Evolutionary conservation across 2,113 vertebrate species (phyloP).

Genomic region (Pachyramphus minor): DNA sequence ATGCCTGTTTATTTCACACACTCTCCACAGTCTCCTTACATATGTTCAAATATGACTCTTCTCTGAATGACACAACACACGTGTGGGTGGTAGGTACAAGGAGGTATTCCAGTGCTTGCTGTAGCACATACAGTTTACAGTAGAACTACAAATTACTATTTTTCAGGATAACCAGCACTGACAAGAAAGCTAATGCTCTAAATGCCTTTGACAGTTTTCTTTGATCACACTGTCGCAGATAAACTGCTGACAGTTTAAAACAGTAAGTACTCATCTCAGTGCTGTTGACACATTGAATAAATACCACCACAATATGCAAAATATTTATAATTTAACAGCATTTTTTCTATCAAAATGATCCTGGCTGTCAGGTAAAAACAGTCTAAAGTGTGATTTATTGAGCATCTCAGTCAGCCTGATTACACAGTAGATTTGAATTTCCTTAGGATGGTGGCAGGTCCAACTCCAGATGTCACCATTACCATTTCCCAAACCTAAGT

Average conservation of each 20-base stretch:
- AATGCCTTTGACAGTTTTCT: neutral
- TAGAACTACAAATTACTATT: neutral
- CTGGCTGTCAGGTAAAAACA: neutral
- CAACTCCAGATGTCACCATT: neutral
- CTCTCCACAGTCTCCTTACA: rapidly evolving
- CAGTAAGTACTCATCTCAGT: neutral
- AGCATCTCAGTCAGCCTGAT: neutral
- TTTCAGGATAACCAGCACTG: neutral
- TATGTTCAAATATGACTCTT: neutral
- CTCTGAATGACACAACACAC: neutral
- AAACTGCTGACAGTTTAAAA: neutral
- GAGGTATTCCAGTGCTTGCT: neutral
- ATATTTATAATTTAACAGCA: neutral
- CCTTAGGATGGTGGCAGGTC: neutral
- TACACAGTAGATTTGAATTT: neutral
- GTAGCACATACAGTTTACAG: neutral
- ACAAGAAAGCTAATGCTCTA: neutral
- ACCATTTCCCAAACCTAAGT: neutral
- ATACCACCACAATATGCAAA: neutral
- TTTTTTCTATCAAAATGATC: neutral
- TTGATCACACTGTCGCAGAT: neutral
- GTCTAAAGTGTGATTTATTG: neutral
- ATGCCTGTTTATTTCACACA: neutral
- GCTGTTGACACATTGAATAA: neutral
- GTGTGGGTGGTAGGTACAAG: rapidly evolving